Conservation (phyloP, 2,888 invertebrate species). For the Euphydryas editha region DNA sequence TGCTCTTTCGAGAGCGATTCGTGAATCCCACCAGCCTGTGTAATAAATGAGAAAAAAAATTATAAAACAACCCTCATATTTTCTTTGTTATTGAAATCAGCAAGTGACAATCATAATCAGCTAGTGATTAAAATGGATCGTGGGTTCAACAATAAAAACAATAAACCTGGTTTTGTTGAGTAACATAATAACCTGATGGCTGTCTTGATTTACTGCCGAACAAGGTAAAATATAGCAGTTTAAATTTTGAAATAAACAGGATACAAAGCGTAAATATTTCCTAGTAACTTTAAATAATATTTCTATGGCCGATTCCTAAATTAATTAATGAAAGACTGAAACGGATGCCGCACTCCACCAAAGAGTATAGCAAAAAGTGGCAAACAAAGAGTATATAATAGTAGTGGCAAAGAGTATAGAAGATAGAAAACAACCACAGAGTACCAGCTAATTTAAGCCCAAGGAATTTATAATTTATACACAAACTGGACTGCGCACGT, state of each 20-base stretch:
- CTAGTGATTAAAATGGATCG: slow-evolving; percentile 59
- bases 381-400: too few relatives aligned
- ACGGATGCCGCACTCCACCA: slow-evolving; percentile 16
- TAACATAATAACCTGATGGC: slow-evolving; percentile 83
- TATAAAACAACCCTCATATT: slow-evolving; percentile 13
- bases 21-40: slow-evolving; percentile 75
- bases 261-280: not conserved
- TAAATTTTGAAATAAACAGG: not conserved
- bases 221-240: slow-evolving; percentile 2
- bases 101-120: too few relatives aligned
- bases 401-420: too few relatives aligned
- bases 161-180: slow-evolving; percentile 84
- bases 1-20: slow-evolving; percentile 71
- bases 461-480: not conserved
- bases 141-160: slow-evolving; percentile 80
- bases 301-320: slow-evolving; percentile 12
- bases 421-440: not conserved
- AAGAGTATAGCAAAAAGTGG: not conserved
- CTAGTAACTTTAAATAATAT: not conserved
- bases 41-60: slow-evolving; percentile 45
- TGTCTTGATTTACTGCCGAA: slow-evolving; percentile 55
- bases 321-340: slow-evolving; percentile 11
- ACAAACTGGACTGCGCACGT: too few relatives aligned
- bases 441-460: not conserved
- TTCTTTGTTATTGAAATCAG: not conserved